These are phyloP conservation scores for Trichonephila clavipes DNA, from an alignment of 1,140 invertebrate genomes.

Conservation along the genomic window DNA sequence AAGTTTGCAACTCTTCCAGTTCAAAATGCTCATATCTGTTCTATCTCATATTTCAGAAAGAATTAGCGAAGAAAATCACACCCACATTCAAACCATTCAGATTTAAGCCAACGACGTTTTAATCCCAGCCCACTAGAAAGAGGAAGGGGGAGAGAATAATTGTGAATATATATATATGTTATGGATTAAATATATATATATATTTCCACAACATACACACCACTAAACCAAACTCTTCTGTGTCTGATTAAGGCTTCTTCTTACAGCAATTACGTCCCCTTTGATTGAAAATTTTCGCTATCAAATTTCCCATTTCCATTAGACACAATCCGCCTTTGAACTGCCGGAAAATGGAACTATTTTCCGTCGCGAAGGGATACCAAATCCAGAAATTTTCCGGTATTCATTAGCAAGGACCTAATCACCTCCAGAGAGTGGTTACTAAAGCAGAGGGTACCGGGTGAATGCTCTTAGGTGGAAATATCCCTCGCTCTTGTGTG, in stretches of 20 bases:
- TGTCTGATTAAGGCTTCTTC: constrained; percentile 34
- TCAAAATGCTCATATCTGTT: too few relatives aligned
- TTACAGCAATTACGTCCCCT: constrained; percentile 41
- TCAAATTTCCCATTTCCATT: constrained; percentile 60
- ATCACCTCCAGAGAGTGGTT: constrained; percentile 47
- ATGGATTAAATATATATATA: background rate
- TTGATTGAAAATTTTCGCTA: constrained; percentile 60
- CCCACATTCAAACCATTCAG: too few relatives aligned
- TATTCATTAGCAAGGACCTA: constrained; percentile 30
- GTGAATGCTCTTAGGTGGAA: constrained; percentile 39
- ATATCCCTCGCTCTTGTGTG: constrained; percentile 11
- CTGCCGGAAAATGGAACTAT: background rate
- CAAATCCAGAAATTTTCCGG: constrained; percentile 31
- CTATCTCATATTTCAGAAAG: too few relatives aligned
- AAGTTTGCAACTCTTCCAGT: too few relatives aligned
- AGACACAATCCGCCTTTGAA: constrained; percentile 15
- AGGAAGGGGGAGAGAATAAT: too few relatives aligned
- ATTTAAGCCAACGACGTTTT: background rate
- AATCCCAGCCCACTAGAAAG: too few relatives aligned
- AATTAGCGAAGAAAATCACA: too few relatives aligned
- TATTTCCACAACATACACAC: background rate
- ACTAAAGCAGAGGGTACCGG: constrained; percentile 7
- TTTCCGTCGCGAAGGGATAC: background rate
- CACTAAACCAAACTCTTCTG: background rate
- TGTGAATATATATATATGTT: too few relatives aligned